Base-by-base conservation (phyloP, 2,888 invertebrate species). In the Malacosoma neustria region DNA sequence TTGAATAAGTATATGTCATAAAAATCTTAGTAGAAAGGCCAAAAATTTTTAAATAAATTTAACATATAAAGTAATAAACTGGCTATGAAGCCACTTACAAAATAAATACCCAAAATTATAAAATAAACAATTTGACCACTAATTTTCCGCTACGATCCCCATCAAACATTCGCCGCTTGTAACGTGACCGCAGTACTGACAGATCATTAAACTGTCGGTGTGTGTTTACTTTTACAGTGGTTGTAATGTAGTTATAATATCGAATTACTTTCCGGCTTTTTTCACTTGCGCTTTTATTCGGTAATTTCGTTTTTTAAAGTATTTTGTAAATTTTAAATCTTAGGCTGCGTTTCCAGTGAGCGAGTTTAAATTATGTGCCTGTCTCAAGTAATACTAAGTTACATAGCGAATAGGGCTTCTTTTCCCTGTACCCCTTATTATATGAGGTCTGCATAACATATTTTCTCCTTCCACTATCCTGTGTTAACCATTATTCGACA, bases 181-280 rank as follows among this genome's bases (percentile, higher is more conserved):
- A 22, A 22, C 22, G 22, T 22, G 22, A 22, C 22, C 22, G 22
- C 22, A 22, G 30, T 32, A 29, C 54, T 50, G 53, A 49, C 57
- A 73, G 66, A 63, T 72, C 61, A 77, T 80, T 81, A 69, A 72
- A 64, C 62, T 65, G 81, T 81, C 80, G 37, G 46, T 58, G 42
- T 62, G 48, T 58, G 67, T 81, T 74, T 70, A 47, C 36, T 38
- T 41, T 43, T 42, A 72, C 69, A 74, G 74, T 64, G 50, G 54
- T 40, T 51, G 56, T 54, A 59, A 43, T 50, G 50, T 72, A 54
- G 54, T 72, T 72, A 70, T 60, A 64, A 48, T 75, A 77, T 81
- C 57, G 35, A 29, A 47, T 81, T 81, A 75, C 81, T 60, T 70
- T 79, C 75, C 79, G 79, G 71, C 38, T 41, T 47, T 38, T 34